A percentile compares a stretch with the other conserved stretches of the same genome.
Conservation (phyloP, 92 coral and sea anemone species). For the Hydrozoanthus gracilis region DNA sequence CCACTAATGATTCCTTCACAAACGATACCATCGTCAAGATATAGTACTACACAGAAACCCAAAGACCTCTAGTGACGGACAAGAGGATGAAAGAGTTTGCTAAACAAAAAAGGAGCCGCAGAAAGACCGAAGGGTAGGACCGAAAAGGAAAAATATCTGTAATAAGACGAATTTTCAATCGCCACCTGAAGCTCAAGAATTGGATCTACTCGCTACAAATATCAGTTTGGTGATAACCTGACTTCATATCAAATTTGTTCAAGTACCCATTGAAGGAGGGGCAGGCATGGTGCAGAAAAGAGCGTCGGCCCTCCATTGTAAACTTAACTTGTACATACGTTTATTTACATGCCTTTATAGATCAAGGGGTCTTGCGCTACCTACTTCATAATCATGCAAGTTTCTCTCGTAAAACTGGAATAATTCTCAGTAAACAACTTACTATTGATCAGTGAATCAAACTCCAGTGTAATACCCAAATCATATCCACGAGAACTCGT, state of each 20-base stretch:
- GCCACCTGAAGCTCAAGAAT: no score
- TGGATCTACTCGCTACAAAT: not conserved
- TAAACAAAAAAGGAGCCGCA: conserved; percentile 58
- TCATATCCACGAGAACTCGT: not conserved
- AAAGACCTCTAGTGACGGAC: conserved; percentile 55
- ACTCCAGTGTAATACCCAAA: conserved; percentile 10
- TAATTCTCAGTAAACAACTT: not conserved
- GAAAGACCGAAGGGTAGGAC: conserved; percentile 44
- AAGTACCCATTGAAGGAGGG: not conserved
- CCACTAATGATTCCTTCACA: conserved; percentile 27
- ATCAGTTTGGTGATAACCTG: not conserved
- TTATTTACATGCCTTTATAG: not conserved
- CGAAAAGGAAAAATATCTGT: no score
- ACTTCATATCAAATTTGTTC: not conserved
- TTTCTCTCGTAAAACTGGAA: conserved; percentile 24
- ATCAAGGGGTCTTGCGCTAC: conserved; percentile 32
- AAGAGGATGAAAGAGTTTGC: conserved; percentile 54
- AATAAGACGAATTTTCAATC: no score
- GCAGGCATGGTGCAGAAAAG: not conserved
- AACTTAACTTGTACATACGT: not conserved
- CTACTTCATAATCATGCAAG: conserved; percentile 49
- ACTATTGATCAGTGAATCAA: conserved; percentile 12
- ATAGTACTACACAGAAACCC: conserved; percentile 56
- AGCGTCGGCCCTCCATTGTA: not conserved
- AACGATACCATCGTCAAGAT: conserved; percentile 56